Percentiles rank a stretch among this genome's conserved stretches.
Evolutionary conservation across 2,888 invertebrate species (phyloP).

Genomic region (Notodonta ziczac): DNA sequence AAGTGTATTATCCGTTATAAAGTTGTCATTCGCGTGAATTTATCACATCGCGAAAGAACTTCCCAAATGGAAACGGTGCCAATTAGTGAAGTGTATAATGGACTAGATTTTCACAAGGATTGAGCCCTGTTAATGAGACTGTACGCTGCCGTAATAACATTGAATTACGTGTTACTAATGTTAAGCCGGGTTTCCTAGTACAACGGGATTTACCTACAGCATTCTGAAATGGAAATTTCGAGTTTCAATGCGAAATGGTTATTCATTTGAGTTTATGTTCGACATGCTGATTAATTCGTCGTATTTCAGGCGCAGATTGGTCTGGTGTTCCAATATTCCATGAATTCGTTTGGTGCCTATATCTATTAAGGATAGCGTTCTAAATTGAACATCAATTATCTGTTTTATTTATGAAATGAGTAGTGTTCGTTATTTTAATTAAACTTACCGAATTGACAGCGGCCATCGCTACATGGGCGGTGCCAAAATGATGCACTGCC

Average conservation of each 20-base stretch:
- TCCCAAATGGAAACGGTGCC: constrained; percentile 54
- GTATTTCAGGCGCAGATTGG: too few species aligned
- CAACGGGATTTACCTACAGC: background rate
- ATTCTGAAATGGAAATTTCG: constrained; percentile 10
- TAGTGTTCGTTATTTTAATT: background rate
- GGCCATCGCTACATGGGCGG: constrained; percentile 84
- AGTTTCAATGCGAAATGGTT: background rate
- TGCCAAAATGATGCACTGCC: constrained; percentile 42
- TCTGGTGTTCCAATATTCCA: too few species aligned
- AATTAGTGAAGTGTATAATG: constrained; percentile 67
- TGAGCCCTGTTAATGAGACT: constrained; percentile 58
- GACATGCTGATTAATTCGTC: background rate
- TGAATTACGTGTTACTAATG: constrained; percentile 53
- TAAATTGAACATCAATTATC: too few species aligned
- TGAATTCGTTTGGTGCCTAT: too few species aligned
- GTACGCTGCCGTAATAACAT: constrained; percentile 48
- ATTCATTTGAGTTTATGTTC: constrained; percentile 5
- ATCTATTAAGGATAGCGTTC: too few species aligned
- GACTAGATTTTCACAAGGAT: constrained; percentile 55
- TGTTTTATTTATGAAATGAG: too few species aligned
- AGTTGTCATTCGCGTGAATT: constrained; percentile 23
- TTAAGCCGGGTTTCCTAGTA: constrained; percentile 35
- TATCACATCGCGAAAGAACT: constrained; percentile 32
- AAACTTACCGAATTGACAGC: constrained; percentile 87
- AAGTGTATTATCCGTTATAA: constrained; percentile 20